Conservation (phyloP, 2,797 vertebrate genomes). For the Sebastes cheni region DNA sequence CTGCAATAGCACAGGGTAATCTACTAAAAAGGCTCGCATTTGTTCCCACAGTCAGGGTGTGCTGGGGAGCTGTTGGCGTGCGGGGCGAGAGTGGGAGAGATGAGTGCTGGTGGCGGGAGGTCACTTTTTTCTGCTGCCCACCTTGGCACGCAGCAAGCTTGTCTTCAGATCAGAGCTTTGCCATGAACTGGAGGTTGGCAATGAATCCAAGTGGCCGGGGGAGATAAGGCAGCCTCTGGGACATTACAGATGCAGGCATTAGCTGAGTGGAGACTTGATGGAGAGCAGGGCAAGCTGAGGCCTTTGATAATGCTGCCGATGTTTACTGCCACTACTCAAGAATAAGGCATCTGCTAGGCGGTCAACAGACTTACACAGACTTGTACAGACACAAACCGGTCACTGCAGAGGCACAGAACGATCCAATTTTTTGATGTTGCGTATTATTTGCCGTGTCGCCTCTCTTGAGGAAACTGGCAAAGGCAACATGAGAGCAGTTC, state of each 20-base stretch:
- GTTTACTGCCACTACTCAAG: conserved; percentile 68
- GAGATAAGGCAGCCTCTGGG: conserved; percentile 81
- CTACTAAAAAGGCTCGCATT: conserved; percentile 42
- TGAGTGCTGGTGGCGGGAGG: conserved; percentile 62
- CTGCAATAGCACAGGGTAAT: conserved; percentile 46
- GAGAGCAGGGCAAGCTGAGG: conserved; percentile 73
- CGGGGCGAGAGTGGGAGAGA: conserved; percentile 47
- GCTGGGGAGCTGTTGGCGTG: conserved; percentile 48
- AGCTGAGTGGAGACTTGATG: conserved; percentile 72
- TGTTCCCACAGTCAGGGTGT: conserved; percentile 54
- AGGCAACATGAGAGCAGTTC: neutral
- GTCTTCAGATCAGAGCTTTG: conserved; percentile 83
- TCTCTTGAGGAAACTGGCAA: conserved; percentile 13
- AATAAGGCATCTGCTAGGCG: conserved; percentile 62
- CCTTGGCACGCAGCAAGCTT: conserved; percentile 77
- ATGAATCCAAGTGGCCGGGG: conserved; percentile 78
- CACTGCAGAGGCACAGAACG: neutral
- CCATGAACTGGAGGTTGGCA: conserved; percentile 77
- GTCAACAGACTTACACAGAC: conserved; percentile 48
- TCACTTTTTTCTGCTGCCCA: conserved; percentile 77
- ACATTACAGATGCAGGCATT: conserved; percentile 79
- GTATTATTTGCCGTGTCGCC: conserved; percentile 6
- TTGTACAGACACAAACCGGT: conserved; percentile 24
- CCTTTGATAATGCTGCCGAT: conserved; percentile 79
- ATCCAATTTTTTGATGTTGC: conserved; percentile 17